Conservation (phyloP, 2,797 vertebrate genomes). For the Labroides dimidiatus region DNA sequence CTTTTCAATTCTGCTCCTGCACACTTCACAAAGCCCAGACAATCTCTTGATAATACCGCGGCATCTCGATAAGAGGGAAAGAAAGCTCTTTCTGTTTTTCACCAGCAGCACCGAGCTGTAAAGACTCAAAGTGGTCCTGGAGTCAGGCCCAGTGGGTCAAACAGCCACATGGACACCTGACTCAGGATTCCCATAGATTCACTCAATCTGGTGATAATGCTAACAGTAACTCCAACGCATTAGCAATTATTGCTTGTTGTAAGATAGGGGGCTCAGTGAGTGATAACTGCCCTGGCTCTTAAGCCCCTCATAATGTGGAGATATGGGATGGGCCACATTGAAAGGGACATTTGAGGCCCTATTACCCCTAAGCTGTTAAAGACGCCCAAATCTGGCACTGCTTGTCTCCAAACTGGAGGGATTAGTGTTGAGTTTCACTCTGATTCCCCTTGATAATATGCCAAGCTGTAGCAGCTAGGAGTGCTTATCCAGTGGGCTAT, state of each 20-base stretch:
- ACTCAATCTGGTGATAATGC: constrained; percentile 55
- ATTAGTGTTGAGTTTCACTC: constrained; percentile 76
- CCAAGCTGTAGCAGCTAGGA: constrained; percentile 54
- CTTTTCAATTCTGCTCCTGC: constrained; percentile 61
- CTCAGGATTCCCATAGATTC: constrained; percentile 46
- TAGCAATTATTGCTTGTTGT: constrained; percentile 67
- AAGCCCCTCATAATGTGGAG: constrained; percentile 70
- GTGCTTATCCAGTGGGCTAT: constrained; percentile 55
- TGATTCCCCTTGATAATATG: constrained; percentile 72
- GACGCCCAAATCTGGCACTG: constrained; percentile 69
- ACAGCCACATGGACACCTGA: constrained; percentile 42
- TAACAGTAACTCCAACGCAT: constrained; percentile 54
- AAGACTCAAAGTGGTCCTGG: constrained; percentile 13
- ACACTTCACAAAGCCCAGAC: constrained; percentile 69
- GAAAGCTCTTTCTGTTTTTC: constrained; percentile 52
- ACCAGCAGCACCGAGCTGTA: constrained; percentile 15
- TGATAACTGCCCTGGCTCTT: constrained; percentile 69
- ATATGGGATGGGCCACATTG: constrained; percentile 66
- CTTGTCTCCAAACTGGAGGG: constrained; percentile 75
- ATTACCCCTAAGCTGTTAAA: constrained; percentile 78
- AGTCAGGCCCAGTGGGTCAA: constrained; percentile 44
- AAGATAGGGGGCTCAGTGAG: constrained; percentile 60
- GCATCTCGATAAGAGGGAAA: constrained; percentile 63
- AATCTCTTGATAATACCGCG: constrained; percentile 68
- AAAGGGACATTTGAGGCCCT: constrained; percentile 74